Percentiles rank a stretch among this genome's conserved stretches.
These are phyloP conservation scores for Trichosurus vulpecula DNA, from an alignment of 2,797 vertebrate species.

Conservation along the genomic window DNA sequence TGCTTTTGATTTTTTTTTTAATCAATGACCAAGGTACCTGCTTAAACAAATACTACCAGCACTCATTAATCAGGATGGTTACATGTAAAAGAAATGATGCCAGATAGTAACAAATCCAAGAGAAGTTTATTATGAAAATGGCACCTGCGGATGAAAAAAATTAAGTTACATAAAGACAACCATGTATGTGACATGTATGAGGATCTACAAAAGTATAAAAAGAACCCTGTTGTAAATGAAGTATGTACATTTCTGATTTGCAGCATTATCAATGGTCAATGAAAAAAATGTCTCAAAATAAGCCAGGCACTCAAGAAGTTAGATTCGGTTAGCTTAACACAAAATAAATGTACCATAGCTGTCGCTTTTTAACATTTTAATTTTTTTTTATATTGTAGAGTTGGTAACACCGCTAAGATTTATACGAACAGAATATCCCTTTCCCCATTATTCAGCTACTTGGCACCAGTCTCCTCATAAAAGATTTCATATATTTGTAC, in stretches of 20 bases:
- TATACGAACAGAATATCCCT: constrained; percentile 97
- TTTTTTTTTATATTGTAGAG: constrained; percentile 96
- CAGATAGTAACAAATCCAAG: constrained; percentile 98
- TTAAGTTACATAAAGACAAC: constrained; percentile 98
- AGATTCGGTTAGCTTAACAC: constrained; percentile 97
- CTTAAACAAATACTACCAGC: constrained; percentile 91
- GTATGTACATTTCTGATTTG: constrained; percentile 99
- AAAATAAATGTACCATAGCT: constrained; percentile 99
- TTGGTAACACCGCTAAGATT: constrained; percentile 99
- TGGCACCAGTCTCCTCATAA: constrained; percentile 99
- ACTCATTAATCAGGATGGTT: constrained; percentile 89
- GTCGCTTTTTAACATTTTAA: constrained; percentile 99
- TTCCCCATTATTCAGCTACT: constrained; percentile 97
- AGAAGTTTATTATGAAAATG: constrained; percentile 99
- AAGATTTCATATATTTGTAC: constrained; percentile 99
- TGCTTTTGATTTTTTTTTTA: constrained; percentile 31
- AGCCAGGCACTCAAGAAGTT: constrained; percentile 98
- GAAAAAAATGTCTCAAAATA: constrained; percentile 93
- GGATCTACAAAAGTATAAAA: constrained; percentile 98
- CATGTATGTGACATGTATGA: constrained; percentile 97
- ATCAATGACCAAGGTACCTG: constrained; percentile 84
- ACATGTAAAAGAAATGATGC: constrained; percentile 97
- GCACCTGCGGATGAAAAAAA: constrained; percentile 98
- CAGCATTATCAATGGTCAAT: constrained; percentile 99
- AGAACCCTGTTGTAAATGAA: constrained; percentile 99